These are phyloP conservation scores for Coracias cyanogaster DNA, from an alignment of 2,797 vertebrate genomes.

Conservation along the genomic window DNA sequence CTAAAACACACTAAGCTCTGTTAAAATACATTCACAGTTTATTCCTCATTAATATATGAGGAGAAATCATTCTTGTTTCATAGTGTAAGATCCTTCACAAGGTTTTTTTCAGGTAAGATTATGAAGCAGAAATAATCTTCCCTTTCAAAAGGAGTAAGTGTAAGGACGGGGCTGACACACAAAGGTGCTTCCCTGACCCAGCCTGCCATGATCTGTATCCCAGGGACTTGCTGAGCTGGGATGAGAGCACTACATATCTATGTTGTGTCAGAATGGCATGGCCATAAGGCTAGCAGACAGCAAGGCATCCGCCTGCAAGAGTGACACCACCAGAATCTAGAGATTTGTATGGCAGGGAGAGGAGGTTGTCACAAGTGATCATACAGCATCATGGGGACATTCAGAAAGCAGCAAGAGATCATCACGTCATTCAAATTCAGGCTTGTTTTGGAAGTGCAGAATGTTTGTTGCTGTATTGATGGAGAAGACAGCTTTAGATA, in stretches of 20 bases:
- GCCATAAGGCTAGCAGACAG: background rate
- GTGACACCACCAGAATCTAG: background rate
- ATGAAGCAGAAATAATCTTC: background rate
- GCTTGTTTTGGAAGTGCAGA: background rate
- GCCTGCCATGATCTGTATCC: background rate
- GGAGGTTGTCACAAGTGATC: background rate
- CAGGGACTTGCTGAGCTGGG: background rate
- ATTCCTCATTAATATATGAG: background rate
- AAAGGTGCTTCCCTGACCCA: background rate
- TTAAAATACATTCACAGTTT: background rate
- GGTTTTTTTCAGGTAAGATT: background rate
- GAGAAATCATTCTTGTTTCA: background rate
- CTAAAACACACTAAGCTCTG: background rate
- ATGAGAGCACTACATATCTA: background rate
- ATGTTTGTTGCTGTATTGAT: background rate
- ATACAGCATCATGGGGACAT: accelerated
- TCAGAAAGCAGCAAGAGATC: background rate
- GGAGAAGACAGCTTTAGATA: background rate
- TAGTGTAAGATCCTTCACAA: background rate
- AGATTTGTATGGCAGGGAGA: background rate
- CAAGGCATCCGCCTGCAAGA: background rate
- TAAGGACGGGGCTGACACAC: background rate
- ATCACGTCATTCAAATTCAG: background rate
- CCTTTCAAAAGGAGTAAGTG: background rate
- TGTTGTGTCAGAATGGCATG: background rate